Evolutionary conservation across 2,888 invertebrate species (phyloP), one percentile per base, ranked within the genome.

Genomic region (Plagodis pulveraria): DNA sequence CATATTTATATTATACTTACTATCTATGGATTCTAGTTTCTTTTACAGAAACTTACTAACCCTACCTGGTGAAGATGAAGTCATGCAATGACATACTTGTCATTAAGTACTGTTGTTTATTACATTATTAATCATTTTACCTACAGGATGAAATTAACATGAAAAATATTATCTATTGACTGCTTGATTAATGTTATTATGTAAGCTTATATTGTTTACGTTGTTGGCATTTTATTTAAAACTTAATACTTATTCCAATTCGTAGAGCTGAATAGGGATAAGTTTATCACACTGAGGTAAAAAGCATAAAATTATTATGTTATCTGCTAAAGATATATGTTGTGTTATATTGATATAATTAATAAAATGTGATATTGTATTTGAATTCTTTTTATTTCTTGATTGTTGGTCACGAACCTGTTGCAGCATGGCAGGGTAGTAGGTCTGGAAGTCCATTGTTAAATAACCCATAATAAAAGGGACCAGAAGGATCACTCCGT

Each of bases 291-390:
- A 78, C 74, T 79, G 74, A 81, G 72, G 71, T 78, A 81, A 72
- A 78, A 76, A 50, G 43, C 48, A 48, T 43, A 52, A 78, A 78
- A 78, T 48, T n/a, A 74, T 78, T 85, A 84, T 83, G 82, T 88
- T 88, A 86, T 84, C 83, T 83, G 84, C 83, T 86, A 83, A 85
- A 85, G 83, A 84, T 56, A 58, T 87, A 89, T 89, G 87, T 89
- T 88, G 87, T 90, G 89, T 90, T 90, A 86, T 83, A 83, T 83
- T 87, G 80, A 69, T 78, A 74, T 70, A 82, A 81, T 85, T 74
- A 90, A 89, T 89, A 88, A 91, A 91, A 89, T 91, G 91, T 91
- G 89, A 91, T 91, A 91, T 84, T 84, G 77, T 80, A 87, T 68
- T 50, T 41, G 2, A n/a, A 2, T 7, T 22, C 38, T 38, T 38